Evolutionary conservation across 2,113 vertebrate species (phyloP).

Genomic region (Pongo pygmaeus): DNA sequence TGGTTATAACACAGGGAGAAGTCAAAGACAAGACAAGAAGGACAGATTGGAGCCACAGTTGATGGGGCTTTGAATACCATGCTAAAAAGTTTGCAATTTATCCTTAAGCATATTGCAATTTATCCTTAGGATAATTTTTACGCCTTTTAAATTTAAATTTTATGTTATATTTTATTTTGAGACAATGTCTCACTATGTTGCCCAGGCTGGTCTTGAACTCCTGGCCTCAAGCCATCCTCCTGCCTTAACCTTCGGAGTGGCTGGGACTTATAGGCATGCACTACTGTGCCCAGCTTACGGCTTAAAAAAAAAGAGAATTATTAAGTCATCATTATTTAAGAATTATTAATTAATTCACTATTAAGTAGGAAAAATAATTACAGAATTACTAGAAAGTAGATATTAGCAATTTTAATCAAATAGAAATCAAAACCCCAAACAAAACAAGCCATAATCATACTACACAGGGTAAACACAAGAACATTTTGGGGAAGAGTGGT

Average conservation of each 20-base stretch:
- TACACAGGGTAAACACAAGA: background rate
- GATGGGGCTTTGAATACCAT: background rate
- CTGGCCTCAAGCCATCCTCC: too few relatives aligned
- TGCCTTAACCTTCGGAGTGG: too few relatives aligned
- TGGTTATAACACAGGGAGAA: rapidly evolving
- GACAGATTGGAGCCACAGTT: too few relatives aligned
- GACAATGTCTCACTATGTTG: too few relatives aligned
- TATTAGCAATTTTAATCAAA: background rate
- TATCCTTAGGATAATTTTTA: background rate
- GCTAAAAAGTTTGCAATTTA: background rate
- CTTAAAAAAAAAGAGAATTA: background rate
- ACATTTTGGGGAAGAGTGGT: background rate
- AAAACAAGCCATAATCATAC: background rate
- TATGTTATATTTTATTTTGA: too few relatives aligned
- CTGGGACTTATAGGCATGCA: too few relatives aligned
- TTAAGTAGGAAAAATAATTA: background rate
- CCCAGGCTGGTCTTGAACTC: too few relatives aligned
- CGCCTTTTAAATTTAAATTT: background rate
- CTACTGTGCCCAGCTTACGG: too few relatives aligned
- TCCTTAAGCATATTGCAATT: background rate
- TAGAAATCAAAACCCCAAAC: background rate
- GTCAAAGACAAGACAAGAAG: background rate
- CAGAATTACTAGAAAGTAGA: background rate
- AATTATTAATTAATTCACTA: background rate
- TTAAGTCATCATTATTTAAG: too few relatives aligned